Evolutionary conservation across 92 coral and sea anemone genomes (phyloP).

Genomic region (Zoanthus sansibaricus): DNA sequence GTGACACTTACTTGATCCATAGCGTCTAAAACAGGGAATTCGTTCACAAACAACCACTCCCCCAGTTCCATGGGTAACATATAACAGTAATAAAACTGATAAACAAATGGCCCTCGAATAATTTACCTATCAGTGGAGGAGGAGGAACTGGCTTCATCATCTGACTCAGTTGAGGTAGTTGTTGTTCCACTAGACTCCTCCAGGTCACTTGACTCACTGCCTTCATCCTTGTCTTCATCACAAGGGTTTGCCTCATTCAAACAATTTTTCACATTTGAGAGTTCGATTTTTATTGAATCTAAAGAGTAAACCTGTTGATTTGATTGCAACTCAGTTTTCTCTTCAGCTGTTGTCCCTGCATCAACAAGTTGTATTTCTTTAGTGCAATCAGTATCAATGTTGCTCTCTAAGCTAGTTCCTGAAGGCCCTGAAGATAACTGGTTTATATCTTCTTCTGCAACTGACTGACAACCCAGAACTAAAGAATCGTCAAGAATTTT

Average conservation of each 20-base stretch:
- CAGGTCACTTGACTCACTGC: constrained; percentile 3
- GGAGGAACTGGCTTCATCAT: constrained; percentile 60
- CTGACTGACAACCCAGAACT: background rate
- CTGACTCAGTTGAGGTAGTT: constrained; percentile 46
- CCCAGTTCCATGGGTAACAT: constrained; percentile 94
- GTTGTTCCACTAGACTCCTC: constrained; percentile 34
- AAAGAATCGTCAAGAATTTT: background rate
- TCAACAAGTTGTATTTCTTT: background rate
- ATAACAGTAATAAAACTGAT: background rate
- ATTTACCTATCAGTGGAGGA: constrained; percentile 61
- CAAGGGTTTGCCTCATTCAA: background rate
- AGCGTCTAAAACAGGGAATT: constrained; percentile 92
- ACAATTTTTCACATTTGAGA: constrained; percentile 13
- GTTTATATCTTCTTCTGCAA: background rate
- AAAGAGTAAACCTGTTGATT: constrained; percentile 15
- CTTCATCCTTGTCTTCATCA: background rate
- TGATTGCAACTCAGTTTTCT: background rate
- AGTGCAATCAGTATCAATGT: background rate
- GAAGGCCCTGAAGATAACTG: background rate
- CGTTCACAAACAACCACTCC: constrained; percentile 98
- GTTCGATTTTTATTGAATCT: constrained; percentile 18
- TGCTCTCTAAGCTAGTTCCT: background rate
- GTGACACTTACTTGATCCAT: constrained; percentile 80
- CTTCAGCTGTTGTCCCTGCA: background rate
- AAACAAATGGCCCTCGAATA: too few relatives aligned